Percentiles rank a stretch among this genome's conserved stretches.
Conservation (phyloP, 2,888 invertebrate species). For the Drosophila sordidula region DNA sequence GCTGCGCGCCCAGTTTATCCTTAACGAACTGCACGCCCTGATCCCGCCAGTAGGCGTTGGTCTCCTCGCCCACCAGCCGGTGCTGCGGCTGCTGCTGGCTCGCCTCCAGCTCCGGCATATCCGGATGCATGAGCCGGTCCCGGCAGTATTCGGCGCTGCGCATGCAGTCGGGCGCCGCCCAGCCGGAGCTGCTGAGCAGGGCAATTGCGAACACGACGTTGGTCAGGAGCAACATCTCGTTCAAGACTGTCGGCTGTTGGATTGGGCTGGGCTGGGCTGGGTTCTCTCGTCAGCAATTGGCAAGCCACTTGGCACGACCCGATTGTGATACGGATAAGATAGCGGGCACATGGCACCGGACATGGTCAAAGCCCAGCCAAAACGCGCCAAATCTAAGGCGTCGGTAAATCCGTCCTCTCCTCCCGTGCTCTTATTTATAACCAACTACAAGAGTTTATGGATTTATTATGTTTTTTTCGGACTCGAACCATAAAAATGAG, state of each 20-base stretch:
- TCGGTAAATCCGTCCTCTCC: slow-evolving; percentile 33
- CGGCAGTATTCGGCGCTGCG: slow-evolving; percentile 71
- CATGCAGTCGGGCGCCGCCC: slow-evolving; percentile 69
- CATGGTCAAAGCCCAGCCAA: slow-evolving; percentile 37
- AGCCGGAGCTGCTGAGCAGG: slow-evolving; percentile 34
- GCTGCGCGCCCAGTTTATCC: slow-evolving; percentile 73
- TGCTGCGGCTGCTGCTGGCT: slow-evolving; percentile 25
- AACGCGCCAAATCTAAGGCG: slow-evolving; percentile 46
- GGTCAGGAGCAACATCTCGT: slow-evolving; percentile 54
- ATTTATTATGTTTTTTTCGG: slow-evolving; percentile 51
- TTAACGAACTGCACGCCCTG: slow-evolving; percentile 70
- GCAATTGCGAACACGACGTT: slow-evolving; percentile 49
- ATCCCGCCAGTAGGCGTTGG: slow-evolving; percentile 77
- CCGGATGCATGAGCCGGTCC: slow-evolving; percentile 81
- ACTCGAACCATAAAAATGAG: slow-evolving; percentile 25
- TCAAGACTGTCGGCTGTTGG: slow-evolving; percentile 43
- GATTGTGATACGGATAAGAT: slow-evolving; percentile 64
- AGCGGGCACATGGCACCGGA: slow-evolving; percentile 23
- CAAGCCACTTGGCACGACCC: slow-evolving; percentile 10
- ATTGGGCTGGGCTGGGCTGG: neutral
- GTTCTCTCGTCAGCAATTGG: neutral
- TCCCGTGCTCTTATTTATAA: slow-evolving; percentile 64
- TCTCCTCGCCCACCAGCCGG: slow-evolving; percentile 59
- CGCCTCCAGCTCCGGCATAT: slow-evolving; percentile 50
- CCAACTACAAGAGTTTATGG: slow-evolving; percentile 51